These are phyloP conservation scores for Otocyon megalotis DNA, from an alignment of 2,113 vertebrate species.

Conservation along the genomic window DNA sequence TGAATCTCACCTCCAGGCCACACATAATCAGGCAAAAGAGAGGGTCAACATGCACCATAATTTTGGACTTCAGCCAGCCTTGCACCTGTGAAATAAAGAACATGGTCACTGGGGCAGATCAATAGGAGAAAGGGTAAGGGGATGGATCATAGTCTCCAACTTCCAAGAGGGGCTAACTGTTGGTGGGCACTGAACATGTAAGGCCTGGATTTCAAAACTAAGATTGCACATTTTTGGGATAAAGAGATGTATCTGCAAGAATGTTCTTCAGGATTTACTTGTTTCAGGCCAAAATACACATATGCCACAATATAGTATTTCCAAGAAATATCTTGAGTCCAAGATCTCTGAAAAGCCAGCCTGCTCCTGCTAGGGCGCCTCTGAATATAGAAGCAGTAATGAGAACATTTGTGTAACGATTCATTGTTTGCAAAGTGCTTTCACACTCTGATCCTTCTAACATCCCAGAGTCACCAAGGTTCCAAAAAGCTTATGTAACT, in stretches of 20 bases:
- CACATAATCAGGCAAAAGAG: neutral
- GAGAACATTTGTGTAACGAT: neutral
- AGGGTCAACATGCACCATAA: neutral
- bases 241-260: neutral
- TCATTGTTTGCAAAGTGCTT: neutral
- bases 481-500: neutral
- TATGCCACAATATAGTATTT: neutral
- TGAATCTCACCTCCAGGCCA: neutral
- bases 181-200: neutral
- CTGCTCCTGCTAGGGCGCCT: neutral
- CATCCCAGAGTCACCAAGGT: neutral
- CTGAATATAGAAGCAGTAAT: neutral
- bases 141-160: neutral
- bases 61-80: neutral
- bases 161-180: neutral
- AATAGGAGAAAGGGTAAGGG: neutral
- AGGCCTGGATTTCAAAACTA: neutral
- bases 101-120: neutral
- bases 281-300: constrained; percentile 2
- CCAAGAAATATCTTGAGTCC: neutral
- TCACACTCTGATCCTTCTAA: neutral
- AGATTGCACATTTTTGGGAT: neutral
- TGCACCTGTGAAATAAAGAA: neutral
- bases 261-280: neutral
- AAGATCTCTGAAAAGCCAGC: neutral